Conservation (phyloP, 2,113 vertebrate species). For the Leucoraja erinaceus region DNA sequence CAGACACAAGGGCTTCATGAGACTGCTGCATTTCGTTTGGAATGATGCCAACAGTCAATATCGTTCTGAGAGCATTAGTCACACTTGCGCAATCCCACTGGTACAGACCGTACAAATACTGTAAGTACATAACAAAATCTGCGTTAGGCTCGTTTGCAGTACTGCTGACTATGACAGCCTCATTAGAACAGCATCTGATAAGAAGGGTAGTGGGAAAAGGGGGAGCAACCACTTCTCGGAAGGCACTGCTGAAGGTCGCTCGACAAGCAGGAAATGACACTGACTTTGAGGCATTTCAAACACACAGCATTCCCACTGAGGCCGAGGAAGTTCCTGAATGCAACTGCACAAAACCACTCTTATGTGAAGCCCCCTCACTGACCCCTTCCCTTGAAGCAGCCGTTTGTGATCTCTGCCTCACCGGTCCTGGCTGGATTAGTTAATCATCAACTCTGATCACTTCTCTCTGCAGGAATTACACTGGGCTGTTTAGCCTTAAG, state of each 20-base stretch:
- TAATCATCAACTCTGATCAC: slow-evolving; percentile 48
- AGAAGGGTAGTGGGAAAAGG: background rate
- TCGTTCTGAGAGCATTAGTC: slow-evolving; percentile 19
- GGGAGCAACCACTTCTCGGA: background rate
- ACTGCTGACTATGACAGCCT: background rate
- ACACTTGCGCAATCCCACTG: slow-evolving; percentile 28
- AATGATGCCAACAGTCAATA: slow-evolving; percentile 16
- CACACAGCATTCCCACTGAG: background rate
- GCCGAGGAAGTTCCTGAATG: background rate
- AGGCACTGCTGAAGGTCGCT: background rate
- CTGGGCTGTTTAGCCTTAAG: slow-evolving; percentile 49
- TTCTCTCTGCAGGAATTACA: slow-evolving; percentile 46
- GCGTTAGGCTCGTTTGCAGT: background rate
- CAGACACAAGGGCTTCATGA: slow-evolving; percentile 1
- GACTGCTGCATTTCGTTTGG: slow-evolving; percentile 17
- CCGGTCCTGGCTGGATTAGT: slow-evolving; percentile 45
- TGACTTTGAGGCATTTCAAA: background rate
- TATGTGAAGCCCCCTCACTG: slow-evolving; percentile 46
- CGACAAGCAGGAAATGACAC: background rate
- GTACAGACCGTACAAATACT: slow-evolving; percentile 32
- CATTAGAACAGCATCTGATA: slow-evolving; percentile 8
- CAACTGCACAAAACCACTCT: background rate
- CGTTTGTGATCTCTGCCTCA: slow-evolving; percentile 51
- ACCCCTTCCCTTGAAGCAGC: slow-evolving; percentile 44
- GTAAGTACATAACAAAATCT: slow-evolving; percentile 8